Evolutionary conservation across 2,113 vertebrate species (phyloP).

Genomic region (Procavia capensis): DNA sequence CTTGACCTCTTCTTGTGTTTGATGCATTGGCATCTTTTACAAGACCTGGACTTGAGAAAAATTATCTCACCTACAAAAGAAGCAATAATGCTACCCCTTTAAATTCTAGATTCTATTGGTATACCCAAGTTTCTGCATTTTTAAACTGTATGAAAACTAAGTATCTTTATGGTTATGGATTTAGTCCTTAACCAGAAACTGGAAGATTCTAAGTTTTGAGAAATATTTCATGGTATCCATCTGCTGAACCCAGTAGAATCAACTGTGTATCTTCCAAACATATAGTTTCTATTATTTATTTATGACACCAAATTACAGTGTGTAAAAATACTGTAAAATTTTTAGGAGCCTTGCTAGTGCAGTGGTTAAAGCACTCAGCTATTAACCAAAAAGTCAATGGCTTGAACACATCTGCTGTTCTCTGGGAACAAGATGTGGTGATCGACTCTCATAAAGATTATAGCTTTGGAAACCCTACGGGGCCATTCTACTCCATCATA

Average conservation of each 20-base stretch:
- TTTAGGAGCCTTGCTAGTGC: neutral
- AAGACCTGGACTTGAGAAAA: neutral
- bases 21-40: neutral
- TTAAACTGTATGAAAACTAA: neutral
- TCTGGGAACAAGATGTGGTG: neutral
- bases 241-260: neutral
- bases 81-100: neutral
- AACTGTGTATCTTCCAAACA: neutral
- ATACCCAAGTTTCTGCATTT: neutral
- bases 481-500: neutral
- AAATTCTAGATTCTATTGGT: conserved; percentile 4
- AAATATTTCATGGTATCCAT: neutral
- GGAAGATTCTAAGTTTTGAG: conserved; percentile 40
- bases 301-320: conserved; percentile 18
- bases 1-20: neutral
- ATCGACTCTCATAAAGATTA: neutral
- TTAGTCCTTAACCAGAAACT: neutral
- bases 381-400: neutral
- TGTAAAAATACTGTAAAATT: neutral
- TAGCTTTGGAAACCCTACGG: neutral
- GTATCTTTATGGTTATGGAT: neutral
- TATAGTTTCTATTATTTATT: neutral
- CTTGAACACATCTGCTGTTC: neutral
- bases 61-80: neutral
- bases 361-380: neutral